Evolutionary conservation across 2,888 invertebrate species (phyloP), one percentile per base, ranked within the genome.

Genomic region (Anthophora plumipes): DNA sequence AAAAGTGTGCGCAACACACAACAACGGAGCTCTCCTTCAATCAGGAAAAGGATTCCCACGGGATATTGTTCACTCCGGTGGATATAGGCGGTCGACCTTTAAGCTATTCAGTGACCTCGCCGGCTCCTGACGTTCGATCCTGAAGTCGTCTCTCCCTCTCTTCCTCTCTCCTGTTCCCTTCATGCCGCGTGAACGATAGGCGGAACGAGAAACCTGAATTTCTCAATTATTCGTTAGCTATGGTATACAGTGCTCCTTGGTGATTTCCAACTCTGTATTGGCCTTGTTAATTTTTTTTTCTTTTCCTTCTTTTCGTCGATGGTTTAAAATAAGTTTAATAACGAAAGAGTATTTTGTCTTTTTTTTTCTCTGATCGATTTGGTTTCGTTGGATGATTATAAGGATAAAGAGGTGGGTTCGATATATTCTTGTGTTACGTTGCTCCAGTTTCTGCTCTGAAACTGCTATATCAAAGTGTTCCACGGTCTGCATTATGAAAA

Each of bases 41-140:
- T 83, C 83, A 76, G 72, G 72, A 67, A 73, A 80, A 72, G 85
- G 75, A 85, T 85, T 85, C 85, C 83, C 85, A 85, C 83, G 85
- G 86, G 85, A 85, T 85, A 85, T 85, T 83, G 80, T 83, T 85
- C 85, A 67, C 74, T 83, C 50, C 57, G 70, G 74, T 70, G 74
- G 83, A 77, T 82, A 77, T 80, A 85, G 80, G 55, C 76, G 60
- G 77, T 72, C 82, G 76, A 78, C 82, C 81, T 80, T 80, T 81
- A 80, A 80, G 76, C 76, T 81, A 82, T 82, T 76, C 82, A 68
- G 68, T 80, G 76, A 82, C 82, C 76, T 76, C 81, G 67, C 57
- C 57, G 64, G 67, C 81, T 76, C 66, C 71, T 75, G 75, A 80
- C 73, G 81, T 80, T 81, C 75, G 70, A 81, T 80, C 75, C 74